phyloP scores from a whole-genome alignment of 2,888 invertebrate species.

The Heliconius ethilla region DNA sequence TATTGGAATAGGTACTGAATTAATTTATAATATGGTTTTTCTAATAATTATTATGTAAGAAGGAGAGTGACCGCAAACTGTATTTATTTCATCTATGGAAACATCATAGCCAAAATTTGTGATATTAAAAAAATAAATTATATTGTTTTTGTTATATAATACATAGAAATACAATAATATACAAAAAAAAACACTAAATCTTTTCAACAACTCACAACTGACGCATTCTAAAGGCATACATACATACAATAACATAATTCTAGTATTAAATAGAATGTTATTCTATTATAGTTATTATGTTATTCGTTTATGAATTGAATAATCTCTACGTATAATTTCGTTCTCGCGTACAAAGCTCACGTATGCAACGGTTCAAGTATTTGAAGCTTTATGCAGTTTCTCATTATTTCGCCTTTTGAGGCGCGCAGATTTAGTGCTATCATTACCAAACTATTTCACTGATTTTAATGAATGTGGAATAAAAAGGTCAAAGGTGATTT shows the following conservation, averaged over 20 bases:
- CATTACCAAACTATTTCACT: slow-evolving; percentile 20
- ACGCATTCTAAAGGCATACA: background rate
- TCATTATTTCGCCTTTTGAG: slow-evolving; percentile 24
- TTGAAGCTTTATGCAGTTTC: slow-evolving; percentile 26
- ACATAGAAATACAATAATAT: background rate
- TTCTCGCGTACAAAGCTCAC: slow-evolving; percentile 20
- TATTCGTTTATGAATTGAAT: slow-evolving; percentile 17
- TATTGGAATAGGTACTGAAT: too few relatives aligned
- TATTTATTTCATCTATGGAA: too few relatives aligned
- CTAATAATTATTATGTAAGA: too few relatives aligned
- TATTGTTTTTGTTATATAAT: background rate
- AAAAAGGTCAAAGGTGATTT: slow-evolving; percentile 8
- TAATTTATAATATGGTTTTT: too few relatives aligned
- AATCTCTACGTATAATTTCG: slow-evolving; percentile 12
- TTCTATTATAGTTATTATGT: slow-evolving; percentile 8
- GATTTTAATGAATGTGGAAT: slow-evolving; percentile 23
- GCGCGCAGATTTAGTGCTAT: slow-evolving; percentile 24
- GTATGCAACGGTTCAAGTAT: slow-evolving; percentile 24
- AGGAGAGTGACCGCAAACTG: too few relatives aligned
- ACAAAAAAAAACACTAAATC: background rate
- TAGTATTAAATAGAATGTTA: slow-evolving; percentile 4
- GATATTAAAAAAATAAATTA: too few relatives aligned
- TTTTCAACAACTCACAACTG: background rate
- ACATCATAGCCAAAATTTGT: too few relatives aligned
- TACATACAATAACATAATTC: background rate